Percentiles rank a stretch among this genome's conserved stretches.
phyloP scores from a whole-genome alignment of 2,797 vertebrate species.

The Macropus fuliginosus region DNA sequence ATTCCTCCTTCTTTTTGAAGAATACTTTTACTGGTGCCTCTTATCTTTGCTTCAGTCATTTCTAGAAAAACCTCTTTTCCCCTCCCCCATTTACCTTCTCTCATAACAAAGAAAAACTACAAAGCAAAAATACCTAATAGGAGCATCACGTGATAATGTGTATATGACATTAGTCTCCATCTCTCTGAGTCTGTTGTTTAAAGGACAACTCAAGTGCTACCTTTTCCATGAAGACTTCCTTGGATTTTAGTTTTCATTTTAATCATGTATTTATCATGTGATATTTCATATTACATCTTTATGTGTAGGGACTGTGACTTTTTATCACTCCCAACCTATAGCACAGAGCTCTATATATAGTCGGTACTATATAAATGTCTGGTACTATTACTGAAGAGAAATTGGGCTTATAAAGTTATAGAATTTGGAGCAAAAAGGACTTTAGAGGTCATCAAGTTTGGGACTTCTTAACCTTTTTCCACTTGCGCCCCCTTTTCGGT shows the following conservation, averaged over 20 bases:
- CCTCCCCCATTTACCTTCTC: no score
- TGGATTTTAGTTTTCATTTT: not conserved
- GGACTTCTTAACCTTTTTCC: no score
- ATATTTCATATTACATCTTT: not conserved
- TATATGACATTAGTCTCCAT: not conserved
- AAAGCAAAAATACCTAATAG: not conserved
- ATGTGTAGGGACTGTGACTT: not conserved
- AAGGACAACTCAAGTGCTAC: not conserved
- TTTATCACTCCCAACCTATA: no score
- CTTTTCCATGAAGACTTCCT: not conserved
- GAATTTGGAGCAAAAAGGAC: not conserved
- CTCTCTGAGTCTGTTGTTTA: not conserved
- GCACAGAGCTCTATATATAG: not conserved
- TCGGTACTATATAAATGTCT: not conserved
- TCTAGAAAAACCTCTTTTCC: no score
- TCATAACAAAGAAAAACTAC: not conserved
- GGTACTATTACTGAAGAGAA: not conserved
- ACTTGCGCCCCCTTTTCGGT: no score
- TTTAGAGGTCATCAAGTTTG: not conserved
- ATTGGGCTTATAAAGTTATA: not conserved
- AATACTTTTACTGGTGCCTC: not conserved
- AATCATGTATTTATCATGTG: not conserved
- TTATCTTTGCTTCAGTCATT: not conserved
- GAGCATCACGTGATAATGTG: not conserved
- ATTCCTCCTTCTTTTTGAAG: not conserved